Base-by-base conservation (phyloP, 92 coral and sea anemone genomes). In the Ricordea florida region DNA sequence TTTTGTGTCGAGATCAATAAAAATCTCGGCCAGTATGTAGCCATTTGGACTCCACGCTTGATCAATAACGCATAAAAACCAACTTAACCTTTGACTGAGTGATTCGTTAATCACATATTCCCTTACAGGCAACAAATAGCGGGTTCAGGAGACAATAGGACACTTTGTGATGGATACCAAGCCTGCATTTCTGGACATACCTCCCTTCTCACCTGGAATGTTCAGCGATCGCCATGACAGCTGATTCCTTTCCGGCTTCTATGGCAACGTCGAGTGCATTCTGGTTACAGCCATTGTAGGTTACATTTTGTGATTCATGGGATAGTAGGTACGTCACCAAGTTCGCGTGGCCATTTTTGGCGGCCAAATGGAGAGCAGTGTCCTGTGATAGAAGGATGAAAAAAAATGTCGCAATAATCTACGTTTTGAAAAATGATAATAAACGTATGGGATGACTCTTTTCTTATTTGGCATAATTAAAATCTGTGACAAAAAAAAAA, bases 241-340 rank as follows among this genome's bases (percentile, higher is more conserved):
- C 96, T 9, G 62, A 66, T 32, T 79, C 81, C 40, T 82, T 90
- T 24, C 89, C 89, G 3, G 87, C 81, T 47, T 87, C 96, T 57
- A 90, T 90, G 2, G 96, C 96, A 20, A 90, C 92, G 38, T 90
- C 96, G 36, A 90, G 53, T 11, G 92, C 96, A 47, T 90, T 90
- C 79, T 90, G 96, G 73, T 90, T 90, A 32, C 83, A 90, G 3
- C 83, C 96, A 20, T 90, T 90, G 45, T 87, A 87, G 47, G 89
- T 90, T 29, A 87, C 77, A 22, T 85, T 87, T 52, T 90, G 96
- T 7, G 79, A 76, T 28, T 88, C 89, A 22, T 87, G 81, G 29
- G 92, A 87, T 32, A 90, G 47, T 4, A 90, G 77, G 49, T 76
- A 83, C 37, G 66, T 83, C 41, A 82, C 93, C 40, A 83, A 60